Conservation (phyloP, 2,113 vertebrate species). For the Hypanus sabinus region DNA sequence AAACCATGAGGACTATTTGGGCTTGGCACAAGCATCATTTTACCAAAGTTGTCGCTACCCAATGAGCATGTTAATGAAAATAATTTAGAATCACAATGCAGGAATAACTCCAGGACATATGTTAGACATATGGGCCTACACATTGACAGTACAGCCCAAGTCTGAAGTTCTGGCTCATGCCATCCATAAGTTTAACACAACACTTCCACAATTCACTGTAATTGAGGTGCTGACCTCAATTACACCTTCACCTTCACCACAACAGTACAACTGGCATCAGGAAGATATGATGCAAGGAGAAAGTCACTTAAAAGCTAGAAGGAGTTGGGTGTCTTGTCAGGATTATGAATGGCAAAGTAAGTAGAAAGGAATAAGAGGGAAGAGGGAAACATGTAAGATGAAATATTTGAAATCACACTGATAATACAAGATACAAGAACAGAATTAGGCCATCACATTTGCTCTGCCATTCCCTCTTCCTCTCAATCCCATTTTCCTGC, state of each 20-base stretch:
- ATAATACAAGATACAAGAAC: not conserved
- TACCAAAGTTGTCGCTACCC: not conserved
- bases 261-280: too few relatives aligned
- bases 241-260: too few relatives aligned
- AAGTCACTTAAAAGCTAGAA: too few relatives aligned
- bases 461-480: too few relatives aligned
- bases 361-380: not conserved
- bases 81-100: not conserved
- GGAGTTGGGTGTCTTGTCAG: not conserved
- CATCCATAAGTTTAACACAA: not conserved
- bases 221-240: not conserved
- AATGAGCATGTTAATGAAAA: not conserved
- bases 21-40: not conserved
- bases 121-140: not conserved
- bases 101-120: not conserved
- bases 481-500: too few relatives aligned
- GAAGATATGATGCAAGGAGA: too few relatives aligned
- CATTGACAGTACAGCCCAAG: not conserved
- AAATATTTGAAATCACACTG: too few relatives aligned
- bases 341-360: not conserved
- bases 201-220: not conserved
- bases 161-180: not conserved
- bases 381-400: too few relatives aligned
- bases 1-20: not conserved
- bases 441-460: too few relatives aligned